Conservation (phyloP, 2,888 invertebrate genomes). For the Hirtodrosophila alboralis region DNA sequence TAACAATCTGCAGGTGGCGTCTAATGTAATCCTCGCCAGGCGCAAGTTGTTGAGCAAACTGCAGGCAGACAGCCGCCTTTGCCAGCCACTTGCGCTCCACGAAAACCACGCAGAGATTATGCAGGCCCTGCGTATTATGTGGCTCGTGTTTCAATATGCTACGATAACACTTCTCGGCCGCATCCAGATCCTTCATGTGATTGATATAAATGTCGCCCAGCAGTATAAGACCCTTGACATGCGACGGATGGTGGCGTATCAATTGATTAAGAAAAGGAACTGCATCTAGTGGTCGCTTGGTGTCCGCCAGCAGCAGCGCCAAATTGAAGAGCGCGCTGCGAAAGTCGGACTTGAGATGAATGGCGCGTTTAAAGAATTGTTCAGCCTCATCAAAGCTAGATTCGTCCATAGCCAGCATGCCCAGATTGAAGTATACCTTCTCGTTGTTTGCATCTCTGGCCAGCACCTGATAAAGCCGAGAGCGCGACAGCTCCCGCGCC, state of each 20-base stretch:
- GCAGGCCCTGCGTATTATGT: slow-evolving; percentile 95
- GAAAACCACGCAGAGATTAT: slow-evolving; percentile 97
- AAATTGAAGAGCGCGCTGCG: slow-evolving; percentile 97
- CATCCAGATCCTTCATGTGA: slow-evolving; percentile 95
- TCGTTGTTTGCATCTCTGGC: slow-evolving; percentile 90
- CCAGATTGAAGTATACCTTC: slow-evolving; percentile 96
- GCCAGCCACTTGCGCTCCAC: slow-evolving; percentile 95
- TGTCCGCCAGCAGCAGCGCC: slow-evolving; percentile 94
- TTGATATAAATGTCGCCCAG: slow-evolving; percentile 98
- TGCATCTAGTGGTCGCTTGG: slow-evolving; percentile 94
- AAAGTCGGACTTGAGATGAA: slow-evolving; percentile 94
- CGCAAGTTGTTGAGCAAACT: slow-evolving; percentile 91
- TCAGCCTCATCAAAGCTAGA: slow-evolving; percentile 94
- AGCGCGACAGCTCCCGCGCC: slow-evolving; percentile 90
- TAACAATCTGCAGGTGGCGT: slow-evolving; percentile 94
- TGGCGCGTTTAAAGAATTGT: slow-evolving; percentile 94
- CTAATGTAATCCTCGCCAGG: slow-evolving; percentile 96
- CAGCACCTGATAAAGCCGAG: slow-evolving; percentile 92
- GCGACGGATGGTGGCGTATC: slow-evolving; percentile 95
- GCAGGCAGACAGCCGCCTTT: slow-evolving; percentile 93
- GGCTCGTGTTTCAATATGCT: slow-evolving; percentile 94
- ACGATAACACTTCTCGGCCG: slow-evolving; percentile 97
- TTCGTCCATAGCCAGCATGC: slow-evolving; percentile 98
- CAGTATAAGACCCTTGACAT: slow-evolving; percentile 96
- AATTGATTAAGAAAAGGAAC: slow-evolving; percentile 96